Percentiles rank a stretch among this genome's conserved stretches.
Conservation (phyloP, 2,888 invertebrate genomes). For the Hypena proboscidalis region DNA sequence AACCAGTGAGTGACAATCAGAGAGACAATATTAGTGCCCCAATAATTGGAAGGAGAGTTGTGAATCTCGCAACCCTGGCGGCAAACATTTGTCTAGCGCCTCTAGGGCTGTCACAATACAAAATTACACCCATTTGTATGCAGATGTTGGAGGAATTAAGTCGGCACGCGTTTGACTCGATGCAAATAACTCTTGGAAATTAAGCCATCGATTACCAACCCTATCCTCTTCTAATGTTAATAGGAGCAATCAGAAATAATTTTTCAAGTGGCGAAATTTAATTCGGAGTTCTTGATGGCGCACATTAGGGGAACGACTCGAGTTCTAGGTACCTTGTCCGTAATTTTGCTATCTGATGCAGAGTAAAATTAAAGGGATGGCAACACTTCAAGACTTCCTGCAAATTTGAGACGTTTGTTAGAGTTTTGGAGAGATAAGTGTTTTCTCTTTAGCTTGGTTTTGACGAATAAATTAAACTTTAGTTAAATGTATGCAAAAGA, state of each 20-base stretch:
- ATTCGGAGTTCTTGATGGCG: conserved; percentile 37
- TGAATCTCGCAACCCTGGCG: conserved; percentile 50
- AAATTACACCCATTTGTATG: conserved; percentile 83
- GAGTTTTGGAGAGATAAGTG: background rate
- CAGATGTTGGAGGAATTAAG: conserved; percentile 70
- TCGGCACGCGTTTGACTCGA: conserved; percentile 66
- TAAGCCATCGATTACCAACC: conserved; percentile 75
- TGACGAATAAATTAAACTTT: background rate
- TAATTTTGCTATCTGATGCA: conserved; percentile 16
- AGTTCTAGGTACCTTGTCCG: conserved; percentile 16
- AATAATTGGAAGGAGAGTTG: conserved; percentile 34
- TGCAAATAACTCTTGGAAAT: conserved; percentile 80
- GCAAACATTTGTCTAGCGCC: conserved; percentile 71
- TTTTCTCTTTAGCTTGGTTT: background rate
- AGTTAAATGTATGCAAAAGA: background rate
- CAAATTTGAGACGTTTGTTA: background rate
- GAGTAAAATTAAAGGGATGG: conserved; percentile 7
- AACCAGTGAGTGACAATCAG: conserved; percentile 45
- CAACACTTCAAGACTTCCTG: background rate
- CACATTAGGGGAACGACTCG: conserved; percentile 26
- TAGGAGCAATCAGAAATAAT: conserved; percentile 45
- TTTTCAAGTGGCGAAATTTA: conserved; percentile 47
- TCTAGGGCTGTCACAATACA: conserved; percentile 72
- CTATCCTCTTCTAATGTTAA: conserved; percentile 41
- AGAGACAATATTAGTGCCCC: conserved; percentile 35